phyloP scores from a whole-genome alignment of 2,888 invertebrate species.

The Acleris emargana region DNA sequence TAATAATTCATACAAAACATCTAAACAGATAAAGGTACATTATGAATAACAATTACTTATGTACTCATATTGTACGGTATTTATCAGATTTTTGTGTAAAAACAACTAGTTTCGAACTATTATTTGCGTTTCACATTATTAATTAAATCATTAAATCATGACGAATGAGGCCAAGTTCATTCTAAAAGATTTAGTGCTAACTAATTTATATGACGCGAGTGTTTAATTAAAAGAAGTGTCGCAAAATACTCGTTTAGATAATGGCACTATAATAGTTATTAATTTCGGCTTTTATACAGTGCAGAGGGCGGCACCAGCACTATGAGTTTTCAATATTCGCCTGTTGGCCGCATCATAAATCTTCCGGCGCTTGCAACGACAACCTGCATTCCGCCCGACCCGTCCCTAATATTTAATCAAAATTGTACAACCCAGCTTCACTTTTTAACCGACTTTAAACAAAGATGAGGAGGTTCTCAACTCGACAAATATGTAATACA shows the following conservation, averaged over 20 bases:
- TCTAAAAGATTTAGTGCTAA: too few species aligned
- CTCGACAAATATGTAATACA: too few species aligned
- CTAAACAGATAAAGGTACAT: too few species aligned
- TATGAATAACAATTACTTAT: too few species aligned
- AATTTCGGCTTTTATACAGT: constrained; percentile 59
- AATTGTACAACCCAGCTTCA: constrained; percentile 53
- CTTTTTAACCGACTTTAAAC: constrained; percentile 42
- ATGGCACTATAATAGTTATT: constrained; percentile 44
- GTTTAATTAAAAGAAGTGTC: background rate
- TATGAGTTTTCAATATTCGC: constrained; percentile 76
- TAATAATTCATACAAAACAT: too few species aligned
- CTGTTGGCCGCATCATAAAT: constrained; percentile 79
- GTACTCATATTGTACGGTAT: too few species aligned
- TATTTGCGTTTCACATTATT: too few species aligned
- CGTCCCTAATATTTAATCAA: constrained; percentile 75
- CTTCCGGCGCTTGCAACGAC: constrained; percentile 67
- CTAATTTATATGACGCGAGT: background rate
- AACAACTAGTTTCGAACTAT: too few species aligned
- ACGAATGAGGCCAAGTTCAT: too few species aligned
- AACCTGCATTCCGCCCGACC: constrained; percentile 67
- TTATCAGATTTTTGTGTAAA: too few species aligned
- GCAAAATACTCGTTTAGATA: background rate
- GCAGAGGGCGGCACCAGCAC: constrained; percentile 56
- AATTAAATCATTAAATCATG: too few species aligned
- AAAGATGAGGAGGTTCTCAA: too few species aligned